Conservation (phyloP, 2,797 vertebrate genomes). For the Trachurus trachurus region DNA sequence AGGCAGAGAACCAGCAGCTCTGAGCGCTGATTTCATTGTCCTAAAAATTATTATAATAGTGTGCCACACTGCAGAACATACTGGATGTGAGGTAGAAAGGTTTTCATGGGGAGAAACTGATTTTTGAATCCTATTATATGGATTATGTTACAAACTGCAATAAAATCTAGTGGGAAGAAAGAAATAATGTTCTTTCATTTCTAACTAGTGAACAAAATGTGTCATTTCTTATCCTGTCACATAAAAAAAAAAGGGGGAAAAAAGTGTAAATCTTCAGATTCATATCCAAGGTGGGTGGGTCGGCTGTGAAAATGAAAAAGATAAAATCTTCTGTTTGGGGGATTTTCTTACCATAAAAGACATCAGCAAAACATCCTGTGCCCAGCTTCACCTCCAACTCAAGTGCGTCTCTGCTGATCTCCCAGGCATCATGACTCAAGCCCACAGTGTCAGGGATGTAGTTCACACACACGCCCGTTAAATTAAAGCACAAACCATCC, state of each 20-base stretch:
- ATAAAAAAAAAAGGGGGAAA: neutral
- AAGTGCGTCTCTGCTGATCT: slow-evolving; percentile 92
- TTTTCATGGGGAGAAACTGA: neutral
- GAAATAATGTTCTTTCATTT: slow-evolving; percentile 1
- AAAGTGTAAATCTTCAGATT: neutral
- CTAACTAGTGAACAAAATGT: neutral
- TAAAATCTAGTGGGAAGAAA: slow-evolving; percentile 7
- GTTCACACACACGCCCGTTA: slow-evolving; percentile 95
- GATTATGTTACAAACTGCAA: slow-evolving; percentile 15
- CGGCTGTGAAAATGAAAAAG: neutral
- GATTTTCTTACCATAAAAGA: slow-evolving; percentile 97
- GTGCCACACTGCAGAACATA: neutral
- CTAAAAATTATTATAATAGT: too few species aligned
- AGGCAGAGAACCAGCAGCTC: too few species aligned
- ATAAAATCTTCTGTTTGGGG: neutral
- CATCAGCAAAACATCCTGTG: slow-evolving; percentile 99
- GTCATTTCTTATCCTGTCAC: neutral
- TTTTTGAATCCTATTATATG: slow-evolving; percentile 15
- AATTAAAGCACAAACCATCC: slow-evolving; percentile 99
- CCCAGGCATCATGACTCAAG: slow-evolving; percentile 99
- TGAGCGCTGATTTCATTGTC: too few species aligned
- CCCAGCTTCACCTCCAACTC: slow-evolving; percentile 95
- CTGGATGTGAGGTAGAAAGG: neutral
- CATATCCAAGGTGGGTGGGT: neutral
- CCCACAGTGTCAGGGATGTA: slow-evolving; percentile 96